phyloP scores from a whole-genome alignment of 2,797 vertebrate genomes.

The Euthynnus affinis region DNA sequence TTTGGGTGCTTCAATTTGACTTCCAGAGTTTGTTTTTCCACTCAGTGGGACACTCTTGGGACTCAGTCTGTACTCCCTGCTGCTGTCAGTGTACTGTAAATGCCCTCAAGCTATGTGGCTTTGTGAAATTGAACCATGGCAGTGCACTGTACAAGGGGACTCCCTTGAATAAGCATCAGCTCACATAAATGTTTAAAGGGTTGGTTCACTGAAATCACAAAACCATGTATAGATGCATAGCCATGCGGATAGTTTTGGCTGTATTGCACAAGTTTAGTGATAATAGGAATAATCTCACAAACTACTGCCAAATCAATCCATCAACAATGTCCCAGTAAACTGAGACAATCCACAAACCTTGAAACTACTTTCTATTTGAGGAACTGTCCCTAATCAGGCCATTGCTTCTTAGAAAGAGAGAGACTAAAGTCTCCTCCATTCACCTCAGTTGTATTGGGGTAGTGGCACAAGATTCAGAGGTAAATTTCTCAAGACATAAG shows the following conservation, averaged over 20 bases:
- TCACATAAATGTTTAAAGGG: slow-evolving; percentile 53
- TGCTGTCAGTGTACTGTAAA: slow-evolving; percentile 44
- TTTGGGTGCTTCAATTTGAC: slow-evolving; percentile 42
- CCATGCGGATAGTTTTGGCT: no score
- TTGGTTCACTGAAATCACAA: slow-evolving; percentile 1
- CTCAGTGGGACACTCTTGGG: slow-evolving; percentile 36
- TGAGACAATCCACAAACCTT: neutral
- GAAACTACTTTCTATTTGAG: neutral
- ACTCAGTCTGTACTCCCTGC: slow-evolving; percentile 20
- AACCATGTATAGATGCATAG: neutral
- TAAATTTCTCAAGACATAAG: neutral
- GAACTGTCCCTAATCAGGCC: neutral
- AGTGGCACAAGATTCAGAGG: neutral
- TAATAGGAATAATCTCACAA: no score
- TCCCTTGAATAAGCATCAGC: slow-evolving; percentile 38
- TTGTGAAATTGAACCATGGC: slow-evolving; percentile 34
- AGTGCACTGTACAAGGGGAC: slow-evolving; percentile 22
- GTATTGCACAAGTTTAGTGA: no score
- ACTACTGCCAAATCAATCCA: neutral
- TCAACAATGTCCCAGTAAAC: neutral
- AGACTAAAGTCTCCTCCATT: neutral
- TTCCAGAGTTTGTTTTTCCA: slow-evolving; percentile 60
- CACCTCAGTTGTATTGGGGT: neutral
- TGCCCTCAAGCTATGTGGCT: slow-evolving; percentile 33
- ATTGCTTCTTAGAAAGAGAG: neutral